These are phyloP conservation scores for Macrocentrus cingulum DNA, from an alignment of 1,140 invertebrate species.

Conservation along the genomic window DNA sequence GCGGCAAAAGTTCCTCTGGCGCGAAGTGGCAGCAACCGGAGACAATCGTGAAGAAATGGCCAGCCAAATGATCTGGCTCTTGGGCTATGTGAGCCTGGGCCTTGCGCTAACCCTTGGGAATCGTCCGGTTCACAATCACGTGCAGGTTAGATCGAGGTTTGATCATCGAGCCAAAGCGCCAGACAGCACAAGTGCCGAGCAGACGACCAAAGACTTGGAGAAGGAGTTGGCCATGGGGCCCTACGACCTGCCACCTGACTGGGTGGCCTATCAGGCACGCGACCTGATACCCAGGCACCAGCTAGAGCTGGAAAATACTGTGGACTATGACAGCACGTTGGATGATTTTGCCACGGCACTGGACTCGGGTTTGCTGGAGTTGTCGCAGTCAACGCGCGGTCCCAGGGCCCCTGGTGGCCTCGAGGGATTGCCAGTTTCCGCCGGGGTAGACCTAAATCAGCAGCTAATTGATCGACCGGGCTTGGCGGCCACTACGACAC, in stretches of 20 bases:
- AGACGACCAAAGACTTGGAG: neutral
- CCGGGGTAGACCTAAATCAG: neutral
- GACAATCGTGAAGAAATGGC: conserved; percentile 21
- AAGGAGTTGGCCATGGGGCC: conserved; percentile 6
- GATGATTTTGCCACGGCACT: too few relatives aligned
- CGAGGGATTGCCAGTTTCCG: neutral
- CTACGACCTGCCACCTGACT: conserved; percentile 21
- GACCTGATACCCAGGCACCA: too few relatives aligned
- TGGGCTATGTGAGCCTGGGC: conserved; percentile 30
- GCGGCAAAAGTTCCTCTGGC: neutral
- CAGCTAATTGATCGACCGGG: neutral
- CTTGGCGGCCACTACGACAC: neutral
- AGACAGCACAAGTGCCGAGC: neutral
- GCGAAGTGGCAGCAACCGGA: neutral
- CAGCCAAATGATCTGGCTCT: conserved; percentile 31
- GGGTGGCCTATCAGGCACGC: conserved; percentile 10
- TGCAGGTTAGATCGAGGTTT: conserved; percentile 14
- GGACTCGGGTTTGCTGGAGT: too few relatives aligned
- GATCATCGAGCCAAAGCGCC: neutral
- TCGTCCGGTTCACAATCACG: conserved; percentile 25
- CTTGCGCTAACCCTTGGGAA: conserved; percentile 30
- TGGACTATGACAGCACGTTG: too few relatives aligned
- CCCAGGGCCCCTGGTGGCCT: neutral
- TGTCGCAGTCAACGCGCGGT: neutral
- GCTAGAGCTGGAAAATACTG: too few relatives aligned